Conservation (phyloP, 2,113 vertebrate genomes). For the Formicarius rufipectus region DNA sequence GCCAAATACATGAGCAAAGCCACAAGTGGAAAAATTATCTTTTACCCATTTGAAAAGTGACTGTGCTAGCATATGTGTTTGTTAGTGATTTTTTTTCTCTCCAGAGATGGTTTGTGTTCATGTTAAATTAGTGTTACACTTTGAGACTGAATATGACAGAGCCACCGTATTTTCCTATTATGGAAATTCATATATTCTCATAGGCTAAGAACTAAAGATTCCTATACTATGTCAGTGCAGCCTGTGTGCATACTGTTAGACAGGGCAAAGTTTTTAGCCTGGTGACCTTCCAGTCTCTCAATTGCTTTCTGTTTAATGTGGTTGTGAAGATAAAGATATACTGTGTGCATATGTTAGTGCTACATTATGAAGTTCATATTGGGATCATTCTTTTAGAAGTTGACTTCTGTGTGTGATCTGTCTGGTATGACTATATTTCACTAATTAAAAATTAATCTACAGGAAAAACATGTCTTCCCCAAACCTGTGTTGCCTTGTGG, state of each 20-base stretch:
- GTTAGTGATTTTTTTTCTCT: neutral
- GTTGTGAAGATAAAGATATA: neutral
- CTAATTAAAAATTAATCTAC: neutral
- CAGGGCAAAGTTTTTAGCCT: neutral
- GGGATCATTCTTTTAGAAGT: neutral
- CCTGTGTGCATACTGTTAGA: neutral
- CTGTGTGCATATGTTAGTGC: neutral
- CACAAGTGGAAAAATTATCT: neutral
- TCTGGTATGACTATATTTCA: neutral
- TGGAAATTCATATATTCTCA: neutral
- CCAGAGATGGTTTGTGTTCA: neutral
- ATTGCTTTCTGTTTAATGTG: neutral
- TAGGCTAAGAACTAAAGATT: neutral
- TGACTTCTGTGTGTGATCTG: neutral
- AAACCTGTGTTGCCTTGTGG: neutral
- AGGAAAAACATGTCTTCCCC: neutral
- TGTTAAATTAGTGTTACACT: neutral
- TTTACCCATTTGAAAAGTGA: neutral
- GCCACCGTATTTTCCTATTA: rapidly evolving
- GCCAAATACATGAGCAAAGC: neutral
- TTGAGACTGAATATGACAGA: neutral
- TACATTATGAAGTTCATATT: neutral
- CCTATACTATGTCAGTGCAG: neutral
- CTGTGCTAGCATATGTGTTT: neutral
- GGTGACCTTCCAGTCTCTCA: neutral